Evolutionary conservation across 23 tunicate species (phyloP), one percentile per base, ranked within the genome.

Genomic region (Diplosoma virens): DNA sequence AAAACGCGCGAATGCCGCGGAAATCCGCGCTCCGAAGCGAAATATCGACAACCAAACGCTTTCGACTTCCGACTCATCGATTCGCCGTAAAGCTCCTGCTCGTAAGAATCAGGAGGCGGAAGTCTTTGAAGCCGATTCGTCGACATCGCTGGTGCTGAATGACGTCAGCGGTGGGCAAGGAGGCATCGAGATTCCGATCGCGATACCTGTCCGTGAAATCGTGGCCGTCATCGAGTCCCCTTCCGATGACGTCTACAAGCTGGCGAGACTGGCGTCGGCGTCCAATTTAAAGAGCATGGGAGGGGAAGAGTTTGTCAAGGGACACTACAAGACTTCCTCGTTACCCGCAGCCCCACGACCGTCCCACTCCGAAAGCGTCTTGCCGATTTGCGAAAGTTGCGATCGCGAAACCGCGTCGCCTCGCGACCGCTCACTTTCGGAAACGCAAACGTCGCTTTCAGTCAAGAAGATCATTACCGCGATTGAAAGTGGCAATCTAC

Each of bases 151-250:
- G n/a, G n/a, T n/a, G n/a, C n/a, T n/a, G n/a, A n/a, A n/a, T n/a
- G n/a, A n/a, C n/a, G n/a, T n/a, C n/a, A n/a, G n/a, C n/a, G n/a
- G n/a, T n/a, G n/a, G n/a, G n/a, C n/a, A n/a, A n/a, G n/a, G n/a
- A n/a, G n/a, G n/a, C n/a, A n/a, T n/a, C n/a, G 25, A 34, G 5
- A 21, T 72, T 1, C 37, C 77, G 52, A 25, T 72, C 1, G 30
- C 86, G 25, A 33, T 80, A 0, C 85, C 85, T 1, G 86, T 81
- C n/a, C 79, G 79, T 3, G 79, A 73, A 23, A 72, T 71, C 6
- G 79, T 81, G 4, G 79, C 86, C 0, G 86, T 58, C 30, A 81
- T 81, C 27, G 79, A 81, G 47, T 81, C 86, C 1, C 86, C 86
- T 3, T 3, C 30, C 0, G 79, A 71, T 1, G 61, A 59, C 1